Evolutionary conservation across 2,797 vertebrate genomes (phyloP).

Genomic region (Anas flavirostris): DNA sequence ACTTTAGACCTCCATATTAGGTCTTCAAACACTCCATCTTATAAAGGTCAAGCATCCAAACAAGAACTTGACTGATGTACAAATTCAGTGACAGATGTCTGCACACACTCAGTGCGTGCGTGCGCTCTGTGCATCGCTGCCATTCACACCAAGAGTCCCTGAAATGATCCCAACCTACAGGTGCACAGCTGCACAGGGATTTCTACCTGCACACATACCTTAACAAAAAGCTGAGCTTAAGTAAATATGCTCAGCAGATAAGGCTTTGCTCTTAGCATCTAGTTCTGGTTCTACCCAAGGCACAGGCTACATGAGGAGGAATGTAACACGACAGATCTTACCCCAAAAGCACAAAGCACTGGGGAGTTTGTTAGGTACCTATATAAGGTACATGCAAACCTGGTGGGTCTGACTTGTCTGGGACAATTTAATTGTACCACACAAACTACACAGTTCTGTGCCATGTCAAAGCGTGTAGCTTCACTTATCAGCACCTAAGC

Average conservation of each 20-base stretch:
- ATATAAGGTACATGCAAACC: neutral
- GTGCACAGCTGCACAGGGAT: neutral
- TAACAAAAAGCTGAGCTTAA: neutral
- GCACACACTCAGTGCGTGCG: rapidly evolving
- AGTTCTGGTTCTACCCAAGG: neutral
- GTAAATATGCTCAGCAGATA: neutral
- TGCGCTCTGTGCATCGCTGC: neutral
- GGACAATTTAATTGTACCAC: neutral
- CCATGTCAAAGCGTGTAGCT: neutral
- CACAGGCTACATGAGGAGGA: rapidly evolving
- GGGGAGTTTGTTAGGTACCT: neutral
- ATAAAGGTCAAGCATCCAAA: slow-evolving; percentile 13
- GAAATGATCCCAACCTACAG: neutral
- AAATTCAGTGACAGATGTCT: neutral
- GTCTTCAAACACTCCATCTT: neutral
- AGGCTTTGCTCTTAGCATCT: rapidly evolving
- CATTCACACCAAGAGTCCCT: neutral
- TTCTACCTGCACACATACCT: neutral
- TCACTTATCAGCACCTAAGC: slow-evolving; percentile 22
- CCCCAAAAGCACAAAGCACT: neutral
- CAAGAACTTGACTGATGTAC: neutral
- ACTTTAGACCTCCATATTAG: neutral
- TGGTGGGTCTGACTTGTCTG: neutral
- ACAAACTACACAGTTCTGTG: neutral
- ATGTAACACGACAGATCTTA: neutral